Percentiles rank a stretch among this genome's conserved stretches.
Conservation (phyloP, 2,797 vertebrate species). For the Otus scops region DNA sequence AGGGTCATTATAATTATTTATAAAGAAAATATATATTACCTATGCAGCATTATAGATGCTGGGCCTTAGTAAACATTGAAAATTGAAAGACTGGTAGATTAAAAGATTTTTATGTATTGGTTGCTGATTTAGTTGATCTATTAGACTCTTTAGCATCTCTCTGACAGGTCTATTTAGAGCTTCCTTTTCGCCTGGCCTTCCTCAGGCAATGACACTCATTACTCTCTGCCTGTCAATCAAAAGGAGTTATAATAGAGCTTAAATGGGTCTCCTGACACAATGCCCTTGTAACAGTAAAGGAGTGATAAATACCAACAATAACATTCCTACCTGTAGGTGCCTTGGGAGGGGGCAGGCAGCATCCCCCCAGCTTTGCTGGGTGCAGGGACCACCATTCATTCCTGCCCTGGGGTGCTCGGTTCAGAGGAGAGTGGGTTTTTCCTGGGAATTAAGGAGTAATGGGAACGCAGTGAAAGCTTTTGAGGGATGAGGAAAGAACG, state of each 20-base stretch:
- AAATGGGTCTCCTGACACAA: neutral
- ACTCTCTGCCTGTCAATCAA: constrained; percentile 26
- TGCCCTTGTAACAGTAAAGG: neutral
- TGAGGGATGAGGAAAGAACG: neutral
- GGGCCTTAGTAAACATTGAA: constrained; percentile 19
- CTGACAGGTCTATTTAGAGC: constrained; percentile 45
- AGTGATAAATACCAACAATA: neutral
- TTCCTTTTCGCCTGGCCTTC: neutral
- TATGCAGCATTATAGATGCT: neutral
- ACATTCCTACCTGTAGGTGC: neutral
- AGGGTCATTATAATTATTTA: constrained; percentile 43
- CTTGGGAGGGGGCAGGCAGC: neutral
- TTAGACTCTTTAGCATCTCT: constrained; percentile 22
- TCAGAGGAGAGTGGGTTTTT: accelerated
- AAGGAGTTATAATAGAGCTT: neutral
- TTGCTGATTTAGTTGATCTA: neutral
- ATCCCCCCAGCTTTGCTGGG: neutral
- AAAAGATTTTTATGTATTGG: neutral
- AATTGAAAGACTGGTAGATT: neutral
- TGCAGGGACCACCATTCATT: neutral
- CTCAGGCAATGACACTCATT: constrained; percentile 6
- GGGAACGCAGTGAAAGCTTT: neutral
- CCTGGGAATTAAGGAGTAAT: neutral
- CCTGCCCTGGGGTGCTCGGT: neutral
- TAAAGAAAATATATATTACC: neutral